phyloP scores from a whole-genome alignment of 2,113 vertebrate genomes.

The Pluvialis apricaria region DNA sequence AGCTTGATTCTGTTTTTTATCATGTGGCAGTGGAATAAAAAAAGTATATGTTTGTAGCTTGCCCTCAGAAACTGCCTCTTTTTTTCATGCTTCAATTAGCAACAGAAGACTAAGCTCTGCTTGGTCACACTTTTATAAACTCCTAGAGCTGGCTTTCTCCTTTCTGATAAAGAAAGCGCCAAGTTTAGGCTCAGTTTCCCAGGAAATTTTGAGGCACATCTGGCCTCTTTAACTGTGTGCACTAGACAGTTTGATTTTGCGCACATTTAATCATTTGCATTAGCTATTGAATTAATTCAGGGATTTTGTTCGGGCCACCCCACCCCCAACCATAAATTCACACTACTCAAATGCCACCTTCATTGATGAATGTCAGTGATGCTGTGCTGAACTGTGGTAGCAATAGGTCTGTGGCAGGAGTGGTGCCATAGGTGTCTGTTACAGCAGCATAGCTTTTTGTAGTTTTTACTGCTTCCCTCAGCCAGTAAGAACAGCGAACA shows the following conservation, averaged over 20 bases:
- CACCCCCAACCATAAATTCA: neutral
- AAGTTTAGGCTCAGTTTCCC: conserved; percentile 37
- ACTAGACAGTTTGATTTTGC: conserved; percentile 26
- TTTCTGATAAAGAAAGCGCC: conserved; percentile 44
- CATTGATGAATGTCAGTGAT: neutral
- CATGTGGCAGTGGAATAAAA: conserved; percentile 67
- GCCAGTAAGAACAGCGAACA: conserved; percentile 9
- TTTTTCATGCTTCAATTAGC: conserved; percentile 65
- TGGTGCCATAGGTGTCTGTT: neutral
- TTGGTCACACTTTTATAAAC: conserved; percentile 66
- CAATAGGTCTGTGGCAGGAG: neutral
- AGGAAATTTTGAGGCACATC: conserved; percentile 31
- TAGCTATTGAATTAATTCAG: conserved; percentile 23
- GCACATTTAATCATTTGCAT: conserved; percentile 22
- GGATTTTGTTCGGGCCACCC: neutral
- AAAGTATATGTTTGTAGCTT: conserved; percentile 55
- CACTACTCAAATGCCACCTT: neutral
- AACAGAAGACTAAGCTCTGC: conserved; percentile 55
- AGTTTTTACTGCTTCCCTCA: conserved; percentile 1
- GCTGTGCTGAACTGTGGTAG: neutral
- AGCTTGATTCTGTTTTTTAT: conserved; percentile 76
- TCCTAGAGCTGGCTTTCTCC: conserved; percentile 37
- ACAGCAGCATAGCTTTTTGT: neutral
- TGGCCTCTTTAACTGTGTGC: conserved; percentile 14
- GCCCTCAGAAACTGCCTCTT: conserved; percentile 51